phyloP scores from a whole-genome alignment of 2,797 vertebrate genomes.

The Melanotaenia maccullochi region DNA sequence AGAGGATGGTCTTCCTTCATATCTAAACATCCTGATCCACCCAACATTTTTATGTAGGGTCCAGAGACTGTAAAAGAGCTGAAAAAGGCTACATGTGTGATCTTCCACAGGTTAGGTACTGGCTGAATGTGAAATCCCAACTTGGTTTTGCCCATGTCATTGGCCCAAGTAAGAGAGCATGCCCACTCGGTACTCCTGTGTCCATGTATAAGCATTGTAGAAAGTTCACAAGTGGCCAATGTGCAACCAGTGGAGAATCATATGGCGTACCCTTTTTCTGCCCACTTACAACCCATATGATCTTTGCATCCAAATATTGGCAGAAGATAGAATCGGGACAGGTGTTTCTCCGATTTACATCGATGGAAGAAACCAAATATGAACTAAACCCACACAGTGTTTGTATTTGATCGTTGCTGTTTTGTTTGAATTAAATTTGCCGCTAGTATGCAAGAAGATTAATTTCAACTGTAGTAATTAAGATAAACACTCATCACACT shows the following conservation, averaged over 20 bases:
- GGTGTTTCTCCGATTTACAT: neutral
- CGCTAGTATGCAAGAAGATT: neutral
- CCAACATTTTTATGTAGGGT: neutral
- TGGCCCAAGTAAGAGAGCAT: neutral
- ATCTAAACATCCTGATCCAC: neutral
- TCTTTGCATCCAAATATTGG: neutral
- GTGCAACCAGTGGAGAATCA: neutral
- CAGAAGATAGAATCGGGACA: neutral
- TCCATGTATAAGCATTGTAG: too few species aligned
- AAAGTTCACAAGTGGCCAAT: neutral
- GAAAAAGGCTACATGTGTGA: neutral
- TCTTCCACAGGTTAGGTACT: neutral
- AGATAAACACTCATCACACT: neutral
- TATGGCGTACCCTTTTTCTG: neutral
- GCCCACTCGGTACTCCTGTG: neutral
- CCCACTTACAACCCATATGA: neutral
- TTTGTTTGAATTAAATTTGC: neutral
- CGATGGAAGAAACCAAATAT: conserved; percentile 9
- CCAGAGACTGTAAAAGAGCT: neutral
- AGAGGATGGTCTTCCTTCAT: neutral
- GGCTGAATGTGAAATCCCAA: neutral
- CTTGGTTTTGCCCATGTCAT: neutral
- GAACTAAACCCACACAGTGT: neutral
- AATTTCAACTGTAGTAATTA: neutral
- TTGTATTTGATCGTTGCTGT: neutral